A percentile compares a stretch with the other conserved stretches of the same genome.
phyloP scores from a whole-genome alignment of 2,888 invertebrate genomes.

The Scaptomyza caliginosa region DNA sequence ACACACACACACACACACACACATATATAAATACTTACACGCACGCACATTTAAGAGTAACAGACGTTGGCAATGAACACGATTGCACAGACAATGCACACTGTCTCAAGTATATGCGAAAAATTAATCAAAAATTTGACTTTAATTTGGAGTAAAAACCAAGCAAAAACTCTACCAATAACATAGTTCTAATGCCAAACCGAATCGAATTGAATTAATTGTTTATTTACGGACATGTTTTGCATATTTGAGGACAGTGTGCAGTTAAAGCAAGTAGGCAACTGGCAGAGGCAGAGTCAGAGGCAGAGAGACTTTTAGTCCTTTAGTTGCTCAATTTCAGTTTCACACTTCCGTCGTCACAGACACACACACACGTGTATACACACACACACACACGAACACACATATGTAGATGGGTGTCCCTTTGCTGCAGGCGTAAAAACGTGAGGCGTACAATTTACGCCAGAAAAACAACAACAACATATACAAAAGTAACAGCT shows the following conservation, averaged over 20 bases:
- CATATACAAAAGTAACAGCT: constrained; percentile 44
- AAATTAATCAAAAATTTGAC: neutral
- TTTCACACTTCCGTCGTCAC: constrained; percentile 82
- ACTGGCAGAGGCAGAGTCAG: constrained; percentile 64
- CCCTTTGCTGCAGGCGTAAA: constrained; percentile 72
- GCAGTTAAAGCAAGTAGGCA: constrained; percentile 63
- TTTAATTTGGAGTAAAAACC: too few species aligned
- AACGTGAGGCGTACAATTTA: constrained; percentile 79
- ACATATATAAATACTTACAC: constrained; percentile 40
- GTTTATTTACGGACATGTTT: constrained; percentile 1
- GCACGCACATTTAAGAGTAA: constrained; percentile 75
- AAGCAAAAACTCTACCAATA: too few species aligned
- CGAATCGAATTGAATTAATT: constrained; percentile 5
- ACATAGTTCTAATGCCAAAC: too few species aligned
- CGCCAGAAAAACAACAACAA: constrained; percentile 52
- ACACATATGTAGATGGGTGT: constrained; percentile 62
- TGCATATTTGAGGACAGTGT: constrained; percentile 18
- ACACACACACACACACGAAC: constrained; percentile 16
- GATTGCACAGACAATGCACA: constrained; percentile 44
- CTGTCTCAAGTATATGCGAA: constrained; percentile 2
- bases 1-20: constrained; percentile 18
- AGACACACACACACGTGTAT: constrained; percentile 25
- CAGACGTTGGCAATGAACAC: constrained; percentile 69
- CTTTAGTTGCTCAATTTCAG: constrained; percentile 83
- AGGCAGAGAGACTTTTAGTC: constrained; percentile 74